These are phyloP conservation scores for Ligdia adustata DNA, from an alignment of 2,888 invertebrate species.

Conservation along the genomic window DNA sequence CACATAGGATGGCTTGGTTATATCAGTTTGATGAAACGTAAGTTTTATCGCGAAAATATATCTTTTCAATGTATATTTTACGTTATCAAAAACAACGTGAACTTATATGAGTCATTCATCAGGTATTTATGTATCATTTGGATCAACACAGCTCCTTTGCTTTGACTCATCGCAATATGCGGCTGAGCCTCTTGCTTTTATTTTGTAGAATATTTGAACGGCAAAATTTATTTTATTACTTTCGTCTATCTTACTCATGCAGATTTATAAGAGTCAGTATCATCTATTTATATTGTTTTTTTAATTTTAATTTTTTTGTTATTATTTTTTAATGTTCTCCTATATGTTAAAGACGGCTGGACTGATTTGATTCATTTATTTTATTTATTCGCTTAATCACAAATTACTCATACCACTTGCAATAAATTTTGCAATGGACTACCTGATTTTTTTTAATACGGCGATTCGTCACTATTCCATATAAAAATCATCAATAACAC, in stretches of 20 bases:
- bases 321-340: too few relatives aligned
- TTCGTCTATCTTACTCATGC: constrained; percentile 2
- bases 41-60: constrained; percentile 18
- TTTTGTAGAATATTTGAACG: constrained; percentile 4
- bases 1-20: too few relatives aligned
- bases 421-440: too few relatives aligned
- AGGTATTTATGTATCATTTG: constrained; percentile 53
- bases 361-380: too few relatives aligned
- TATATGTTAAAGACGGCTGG: too few relatives aligned
- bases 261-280: too few relatives aligned
- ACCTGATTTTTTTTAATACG: too few relatives aligned
- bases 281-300: too few relatives aligned
- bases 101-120: constrained; percentile 51
- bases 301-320: too few relatives aligned
- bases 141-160: constrained; percentile 49
- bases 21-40: too few relatives aligned
- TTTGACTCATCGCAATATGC: constrained; percentile 52
- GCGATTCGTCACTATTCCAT: constrained; percentile 28
- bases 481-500: constrained; percentile 32
- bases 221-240: constrained; percentile 5
- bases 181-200: constrained; percentile 38
- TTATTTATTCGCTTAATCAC: too few relatives aligned
- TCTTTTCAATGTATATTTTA: not conserved
- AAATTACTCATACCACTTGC: too few relatives aligned
- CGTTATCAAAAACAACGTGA: constrained; percentile 27